Percentiles rank a stretch among this genome's conserved stretches.
phyloP scores from a whole-genome alignment of 2,797 vertebrate genomes.

The Oryzias sinensis region DNA sequence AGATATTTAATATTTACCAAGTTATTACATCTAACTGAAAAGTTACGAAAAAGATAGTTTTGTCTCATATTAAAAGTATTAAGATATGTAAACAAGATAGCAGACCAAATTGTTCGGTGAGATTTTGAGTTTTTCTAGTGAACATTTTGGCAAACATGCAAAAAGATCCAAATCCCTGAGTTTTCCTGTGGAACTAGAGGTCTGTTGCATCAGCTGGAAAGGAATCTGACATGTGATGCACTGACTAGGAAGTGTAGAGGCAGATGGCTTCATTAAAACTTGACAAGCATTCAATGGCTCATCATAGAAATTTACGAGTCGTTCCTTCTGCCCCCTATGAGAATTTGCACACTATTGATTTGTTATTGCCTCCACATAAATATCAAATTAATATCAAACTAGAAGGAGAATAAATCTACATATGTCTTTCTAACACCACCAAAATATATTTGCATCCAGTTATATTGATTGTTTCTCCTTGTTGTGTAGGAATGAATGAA shows the following conservation, averaged over 20 bases:
- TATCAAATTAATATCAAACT: conserved; percentile 7
- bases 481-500: too few species aligned
- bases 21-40: too few species aligned
- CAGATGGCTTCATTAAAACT: conserved; percentile 61
- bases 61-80: too few species aligned
- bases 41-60: too few species aligned
- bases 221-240: conserved; percentile 16
- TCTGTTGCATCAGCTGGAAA: conserved; percentile 7
- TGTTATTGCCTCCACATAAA: conserved; percentile 21
- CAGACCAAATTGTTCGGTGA: too few species aligned
- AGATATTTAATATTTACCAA: too few species aligned
- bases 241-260: conserved; percentile 24
- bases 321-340: conserved; percentile 50
- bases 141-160: too few species aligned
- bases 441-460: not conserved
- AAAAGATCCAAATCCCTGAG: too few species aligned
- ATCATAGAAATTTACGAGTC: conserved; percentile 47
- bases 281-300: conserved; percentile 41
- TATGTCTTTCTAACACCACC: not conserved
- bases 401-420: conserved; percentile 2
- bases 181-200: not conserved
- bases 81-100: too few species aligned
- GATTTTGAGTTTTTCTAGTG: too few species aligned
- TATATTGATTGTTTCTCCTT: not conserved
- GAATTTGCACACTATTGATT: conserved; percentile 41